These are phyloP conservation scores for Anseranas semipalmata DNA, from an alignment of 2,113 vertebrate species.

Conservation along the genomic window DNA sequence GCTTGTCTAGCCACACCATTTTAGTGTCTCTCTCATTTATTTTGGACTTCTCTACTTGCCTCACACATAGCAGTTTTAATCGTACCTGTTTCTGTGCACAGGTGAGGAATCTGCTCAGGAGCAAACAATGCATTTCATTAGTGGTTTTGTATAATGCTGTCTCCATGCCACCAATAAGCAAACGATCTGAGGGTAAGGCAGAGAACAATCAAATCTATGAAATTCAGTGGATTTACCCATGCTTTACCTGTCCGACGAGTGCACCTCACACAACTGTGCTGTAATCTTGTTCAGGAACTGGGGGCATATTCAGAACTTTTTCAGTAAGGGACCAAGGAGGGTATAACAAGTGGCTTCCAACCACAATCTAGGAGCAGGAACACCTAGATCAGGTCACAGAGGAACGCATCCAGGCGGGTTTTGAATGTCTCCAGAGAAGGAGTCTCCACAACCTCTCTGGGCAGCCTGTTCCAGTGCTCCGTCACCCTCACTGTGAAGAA, in stretches of 20 bases:
- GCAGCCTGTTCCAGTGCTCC: too few species aligned
- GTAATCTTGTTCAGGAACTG: background rate
- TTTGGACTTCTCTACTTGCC: background rate
- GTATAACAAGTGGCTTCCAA: background rate
- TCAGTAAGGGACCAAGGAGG: background rate
- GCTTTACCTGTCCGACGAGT: background rate
- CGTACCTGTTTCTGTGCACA: background rate
- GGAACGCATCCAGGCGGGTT: too few species aligned
- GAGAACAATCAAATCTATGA: background rate
- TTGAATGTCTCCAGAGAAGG: too few species aligned
- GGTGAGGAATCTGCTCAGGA: accelerated
- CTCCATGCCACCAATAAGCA: background rate
- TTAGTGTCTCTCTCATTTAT: background rate
- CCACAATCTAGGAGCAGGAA: background rate
- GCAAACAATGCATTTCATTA: accelerated
- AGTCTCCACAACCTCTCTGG: too few species aligned
- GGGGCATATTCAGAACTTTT: background rate
- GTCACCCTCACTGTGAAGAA: too few species aligned
- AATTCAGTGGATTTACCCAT: accelerated
- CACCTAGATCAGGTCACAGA: too few species aligned
- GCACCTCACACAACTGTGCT: background rate
- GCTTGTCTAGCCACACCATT: background rate
- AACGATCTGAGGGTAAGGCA: accelerated
- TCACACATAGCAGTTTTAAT: background rate
- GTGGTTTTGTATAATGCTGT: background rate